These are phyloP conservation scores for Propsilocerus akamusi DNA, from an alignment of 1,140 invertebrate species.

Conservation along the genomic window DNA sequence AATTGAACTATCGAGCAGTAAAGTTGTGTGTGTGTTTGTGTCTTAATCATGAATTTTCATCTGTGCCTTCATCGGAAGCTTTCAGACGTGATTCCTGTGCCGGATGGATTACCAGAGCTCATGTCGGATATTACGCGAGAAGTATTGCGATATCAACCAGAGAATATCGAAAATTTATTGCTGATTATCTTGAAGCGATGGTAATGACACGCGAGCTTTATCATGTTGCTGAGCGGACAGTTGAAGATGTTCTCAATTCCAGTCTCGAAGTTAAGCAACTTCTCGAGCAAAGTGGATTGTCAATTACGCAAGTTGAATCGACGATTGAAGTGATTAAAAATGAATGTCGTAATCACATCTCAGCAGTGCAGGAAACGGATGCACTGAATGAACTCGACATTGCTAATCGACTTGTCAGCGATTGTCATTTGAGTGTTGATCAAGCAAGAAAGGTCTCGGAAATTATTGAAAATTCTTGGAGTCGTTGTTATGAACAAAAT, in stretches of 20 bases:
- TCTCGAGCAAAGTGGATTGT: not conserved
- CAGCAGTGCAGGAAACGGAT: not conserved
- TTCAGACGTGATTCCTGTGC: conserved; percentile 10
- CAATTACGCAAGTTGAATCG: not conserved
- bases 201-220: conserved; percentile 27
- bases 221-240: not conserved
- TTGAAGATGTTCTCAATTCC: not conserved
- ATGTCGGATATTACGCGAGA: conserved; percentile 33
- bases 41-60: not conserved
- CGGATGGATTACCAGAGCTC: conserved; percentile 30
- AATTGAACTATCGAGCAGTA: too few relatives aligned
- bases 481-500: not conserved
- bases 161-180: conserved; percentile 29
- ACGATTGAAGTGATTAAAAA: too few relatives aligned
- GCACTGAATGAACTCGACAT: not conserved
- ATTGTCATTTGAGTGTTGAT: not conserved
- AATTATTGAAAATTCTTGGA: not conserved
- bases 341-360: not conserved
- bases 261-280: not conserved
- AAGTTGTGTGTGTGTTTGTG: too few relatives aligned
- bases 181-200: conserved; percentile 31
- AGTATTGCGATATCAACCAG: conserved; percentile 28
- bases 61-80: not conserved
- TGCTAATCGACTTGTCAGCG: not conserved
- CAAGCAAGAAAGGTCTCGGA: not conserved